phyloP scores from a whole-genome alignment of 2,888 invertebrate species.

The Hirtodrosophila trivittata region DNA sequence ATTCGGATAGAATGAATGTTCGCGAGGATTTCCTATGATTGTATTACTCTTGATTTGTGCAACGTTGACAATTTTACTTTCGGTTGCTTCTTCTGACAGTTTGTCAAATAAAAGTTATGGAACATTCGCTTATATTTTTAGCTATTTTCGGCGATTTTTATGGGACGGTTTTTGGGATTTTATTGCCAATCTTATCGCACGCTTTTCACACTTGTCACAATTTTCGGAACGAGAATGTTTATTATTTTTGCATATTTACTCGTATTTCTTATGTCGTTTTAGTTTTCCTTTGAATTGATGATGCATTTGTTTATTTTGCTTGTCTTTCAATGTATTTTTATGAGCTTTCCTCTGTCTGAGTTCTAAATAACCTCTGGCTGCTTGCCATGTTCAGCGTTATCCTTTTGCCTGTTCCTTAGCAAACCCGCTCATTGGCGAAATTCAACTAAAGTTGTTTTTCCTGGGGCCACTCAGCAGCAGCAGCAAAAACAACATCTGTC shows the following conservation, averaged over 20 bases:
- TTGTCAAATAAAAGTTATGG: slow-evolving; percentile 49
- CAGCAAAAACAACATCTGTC: slow-evolving; percentile 57
- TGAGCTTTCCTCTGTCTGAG: slow-evolving; percentile 28
- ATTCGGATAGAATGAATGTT: slow-evolving; percentile 13
- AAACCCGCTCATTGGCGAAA: background rate
- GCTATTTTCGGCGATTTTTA: slow-evolving; percentile 35
- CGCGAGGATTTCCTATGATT: slow-evolving; percentile 10
- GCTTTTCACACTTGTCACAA: slow-evolving; percentile 41
- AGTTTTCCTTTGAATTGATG: slow-evolving; percentile 30
- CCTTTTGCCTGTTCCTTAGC: slow-evolving; percentile 1
- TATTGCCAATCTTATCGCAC: slow-evolving; percentile 59
- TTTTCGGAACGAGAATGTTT: no score
- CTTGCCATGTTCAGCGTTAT: slow-evolving; percentile 43
- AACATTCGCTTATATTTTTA: slow-evolving; percentile 16
- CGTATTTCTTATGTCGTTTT: slow-evolving; percentile 16
- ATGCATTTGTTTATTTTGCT: slow-evolving; percentile 37
- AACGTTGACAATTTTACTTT: slow-evolving; percentile 46
- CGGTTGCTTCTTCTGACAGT: slow-evolving; percentile 28
- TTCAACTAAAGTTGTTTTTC: slow-evolving; percentile 32
- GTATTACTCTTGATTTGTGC: slow-evolving; percentile 45
- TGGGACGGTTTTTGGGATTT: slow-evolving; percentile 51
- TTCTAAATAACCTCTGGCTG: slow-evolving; percentile 51
- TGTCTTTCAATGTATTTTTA: slow-evolving; percentile 31
- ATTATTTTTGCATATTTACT: slow-evolving; percentile 18
- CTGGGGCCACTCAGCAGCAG: slow-evolving; percentile 3